Evolutionary conservation across 2,888 invertebrate genomes (phyloP), one percentile per base, ranked within the genome.

Genomic region (Achlya flavicornis): DNA sequence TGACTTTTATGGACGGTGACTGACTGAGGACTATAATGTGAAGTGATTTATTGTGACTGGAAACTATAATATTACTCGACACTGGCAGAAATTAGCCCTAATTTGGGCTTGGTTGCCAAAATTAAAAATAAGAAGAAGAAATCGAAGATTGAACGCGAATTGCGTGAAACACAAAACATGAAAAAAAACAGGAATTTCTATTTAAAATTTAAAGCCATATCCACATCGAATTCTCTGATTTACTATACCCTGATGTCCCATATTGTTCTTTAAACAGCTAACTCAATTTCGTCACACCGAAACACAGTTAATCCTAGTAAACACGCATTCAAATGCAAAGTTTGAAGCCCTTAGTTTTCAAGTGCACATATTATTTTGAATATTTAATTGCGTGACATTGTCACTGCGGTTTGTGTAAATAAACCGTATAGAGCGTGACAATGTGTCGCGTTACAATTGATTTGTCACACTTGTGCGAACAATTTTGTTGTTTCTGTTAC

Each of bases 351-450:
- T 66, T 69, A 71, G 65, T 66, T 70, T 66, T 71, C 66, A 69
- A 75, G 69, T 74, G 75, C 70, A 71, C 67, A 68, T 65, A 71
- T 75, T 83, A 76, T 83, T 86, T 85, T 85, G 83, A 85, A 88
- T 86, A 81, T 86, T 76, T 90, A 89, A 92, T 91, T 90, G 88
- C 83, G 80, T 87, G 81, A 78, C 84, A 90, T 89, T 90, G 88
- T 89, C 66, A 64, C 62, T 76, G 78, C 75, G 78, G 78, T 77
- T 75, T 77, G 72, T 63, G 77, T 75, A 81, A 83, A 85, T 77
- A 81, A 63, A 64, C 71, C 71, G 62, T 65, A 65, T 71, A 71
- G 68, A 74, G 73, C 71, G 75, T 66, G 73, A 64, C 66, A 79
- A 85, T 86, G 19, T 67, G 76, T 79, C 88, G 84, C 60, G 85